These are phyloP conservation scores for Melanotus villosus DNA, from an alignment of 2,888 invertebrate species.

Conservation along the genomic window DNA sequence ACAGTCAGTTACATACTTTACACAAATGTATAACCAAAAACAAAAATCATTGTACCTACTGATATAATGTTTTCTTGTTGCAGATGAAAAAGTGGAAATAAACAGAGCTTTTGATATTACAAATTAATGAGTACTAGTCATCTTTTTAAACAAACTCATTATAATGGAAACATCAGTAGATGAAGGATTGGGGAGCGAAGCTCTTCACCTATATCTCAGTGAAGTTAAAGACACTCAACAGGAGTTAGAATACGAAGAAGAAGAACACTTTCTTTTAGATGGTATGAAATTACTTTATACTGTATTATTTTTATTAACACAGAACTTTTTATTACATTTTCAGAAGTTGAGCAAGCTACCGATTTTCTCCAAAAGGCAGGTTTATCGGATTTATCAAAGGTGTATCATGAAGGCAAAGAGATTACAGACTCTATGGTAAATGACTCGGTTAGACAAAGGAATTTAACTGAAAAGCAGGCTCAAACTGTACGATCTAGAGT, in stretches of 20 bases:
- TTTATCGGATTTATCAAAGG: slow-evolving; percentile 78
- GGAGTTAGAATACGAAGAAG: slow-evolving; percentile 61
- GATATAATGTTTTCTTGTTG: background rate
- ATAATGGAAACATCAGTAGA: slow-evolving; percentile 45
- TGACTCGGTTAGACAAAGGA: slow-evolving; percentile 71
- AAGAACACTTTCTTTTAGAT: slow-evolving; percentile 58
- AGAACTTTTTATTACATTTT: background rate
- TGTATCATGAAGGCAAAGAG: slow-evolving; percentile 79
- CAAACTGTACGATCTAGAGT: slow-evolving; percentile 84
- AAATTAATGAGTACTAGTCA: background rate
- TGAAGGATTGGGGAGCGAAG: slow-evolving; percentile 60
- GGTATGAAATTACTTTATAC: slow-evolving; percentile 53
- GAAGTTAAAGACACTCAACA: slow-evolving; percentile 64
- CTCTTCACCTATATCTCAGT: slow-evolving; percentile 61
- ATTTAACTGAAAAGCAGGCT: slow-evolving; percentile 81
- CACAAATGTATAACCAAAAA: too few relatives aligned
- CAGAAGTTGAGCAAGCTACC: slow-evolving; percentile 83
- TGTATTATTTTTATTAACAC: slow-evolving; percentile 63
- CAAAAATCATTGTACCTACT: too few relatives aligned
- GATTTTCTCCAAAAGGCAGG: slow-evolving; percentile 85
- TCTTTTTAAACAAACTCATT: background rate
- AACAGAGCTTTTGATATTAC: background rate
- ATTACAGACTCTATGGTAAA: slow-evolving; percentile 77
- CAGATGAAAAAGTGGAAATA: background rate
- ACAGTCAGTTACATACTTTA: too few relatives aligned